A percentile compares a stretch with the other conserved stretches of the same genome.
Conservation (phyloP, 2,888 invertebrate genomes). For the Seira ritae region DNA sequence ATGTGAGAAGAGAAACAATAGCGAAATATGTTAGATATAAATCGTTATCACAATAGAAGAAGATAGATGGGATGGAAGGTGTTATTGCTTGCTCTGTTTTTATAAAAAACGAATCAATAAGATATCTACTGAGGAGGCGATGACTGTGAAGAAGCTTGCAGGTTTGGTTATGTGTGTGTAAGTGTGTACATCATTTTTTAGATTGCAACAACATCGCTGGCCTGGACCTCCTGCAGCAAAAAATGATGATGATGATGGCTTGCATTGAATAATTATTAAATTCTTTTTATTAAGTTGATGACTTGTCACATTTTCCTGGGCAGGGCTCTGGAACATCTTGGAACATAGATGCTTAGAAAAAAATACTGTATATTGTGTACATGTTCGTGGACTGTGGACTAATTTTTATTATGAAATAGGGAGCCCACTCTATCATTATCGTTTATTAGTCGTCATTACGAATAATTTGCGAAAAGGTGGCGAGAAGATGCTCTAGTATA, state of each 20-base stretch:
- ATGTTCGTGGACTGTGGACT: conserved; percentile 4
- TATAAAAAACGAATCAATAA: too few relatives aligned
- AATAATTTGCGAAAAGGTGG: conserved; percentile 12
- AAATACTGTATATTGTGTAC: not conserved
- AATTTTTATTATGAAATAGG: conserved; percentile 35
- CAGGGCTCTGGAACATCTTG: conserved; percentile 44
- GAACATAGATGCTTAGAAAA: conserved; percentile 17
- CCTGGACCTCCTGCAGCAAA: not conserved
- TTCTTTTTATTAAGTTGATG: conserved; percentile 22
- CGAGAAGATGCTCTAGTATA: conserved; percentile 23
- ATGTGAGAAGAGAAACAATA: too few relatives aligned
- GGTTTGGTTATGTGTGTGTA: not conserved
- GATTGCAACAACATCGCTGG: too few relatives aligned
- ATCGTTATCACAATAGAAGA: too few relatives aligned
- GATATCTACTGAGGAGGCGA: conserved; percentile 20
- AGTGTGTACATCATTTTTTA: too few relatives aligned
- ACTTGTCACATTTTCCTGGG: conserved; percentile 54
- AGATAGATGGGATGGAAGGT: too few relatives aligned
- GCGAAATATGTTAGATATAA: too few relatives aligned
- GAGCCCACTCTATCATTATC: conserved; percentile 2
- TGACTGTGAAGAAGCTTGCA: conserved; percentile 27
- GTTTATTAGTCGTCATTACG: not conserved
- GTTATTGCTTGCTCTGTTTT: too few relatives aligned
- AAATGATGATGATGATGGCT: not conserved
- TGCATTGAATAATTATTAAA: conserved; percentile 32